Conservation (phyloP, 2,113 vertebrate species). For the Periophthalmus modestus region DNA sequence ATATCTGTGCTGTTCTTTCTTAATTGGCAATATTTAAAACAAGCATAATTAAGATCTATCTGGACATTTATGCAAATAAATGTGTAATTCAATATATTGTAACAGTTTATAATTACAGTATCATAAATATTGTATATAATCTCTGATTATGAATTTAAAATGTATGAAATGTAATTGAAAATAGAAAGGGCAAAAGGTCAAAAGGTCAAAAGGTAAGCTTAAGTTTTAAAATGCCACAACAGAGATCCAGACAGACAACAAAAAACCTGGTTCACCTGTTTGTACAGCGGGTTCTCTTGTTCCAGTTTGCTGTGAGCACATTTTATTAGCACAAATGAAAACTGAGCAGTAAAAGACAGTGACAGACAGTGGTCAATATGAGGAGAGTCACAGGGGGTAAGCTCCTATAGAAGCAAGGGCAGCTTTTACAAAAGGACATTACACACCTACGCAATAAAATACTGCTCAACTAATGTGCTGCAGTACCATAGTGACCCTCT, state of each 20-base stretch:
- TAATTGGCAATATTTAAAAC: too few species aligned
- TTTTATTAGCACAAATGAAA: slow-evolving; percentile 1
- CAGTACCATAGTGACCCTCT: slow-evolving; percentile 55
- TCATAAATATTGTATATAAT: too few species aligned
- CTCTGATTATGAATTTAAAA: background rate
- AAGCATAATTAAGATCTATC: too few species aligned
- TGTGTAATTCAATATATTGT: too few species aligned
- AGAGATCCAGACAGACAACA: background rate
- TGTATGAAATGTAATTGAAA: background rate
- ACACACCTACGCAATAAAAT: slow-evolving; percentile 72
- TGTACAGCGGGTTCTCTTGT: background rate
- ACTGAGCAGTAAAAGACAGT: slow-evolving; percentile 32
- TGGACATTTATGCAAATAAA: too few species aligned
- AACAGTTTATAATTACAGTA: too few species aligned
- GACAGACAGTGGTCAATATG: slow-evolving; percentile 46
- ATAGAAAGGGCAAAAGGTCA: background rate
- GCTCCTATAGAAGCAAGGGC: slow-evolving; percentile 71
- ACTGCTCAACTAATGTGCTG: slow-evolving; percentile 72
- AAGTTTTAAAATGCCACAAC: background rate
- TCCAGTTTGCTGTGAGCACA: background rate
- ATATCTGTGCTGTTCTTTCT: too few species aligned
- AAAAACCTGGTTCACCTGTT: background rate
- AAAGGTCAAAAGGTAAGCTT: background rate
- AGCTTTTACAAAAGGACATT: slow-evolving; percentile 72
- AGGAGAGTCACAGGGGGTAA: slow-evolving; percentile 48